A percentile compares a stretch with the other conserved stretches of the same genome.
Evolutionary conservation across 2,113 vertebrate genomes (phyloP).

Genomic region (Stegastes partitus): DNA sequence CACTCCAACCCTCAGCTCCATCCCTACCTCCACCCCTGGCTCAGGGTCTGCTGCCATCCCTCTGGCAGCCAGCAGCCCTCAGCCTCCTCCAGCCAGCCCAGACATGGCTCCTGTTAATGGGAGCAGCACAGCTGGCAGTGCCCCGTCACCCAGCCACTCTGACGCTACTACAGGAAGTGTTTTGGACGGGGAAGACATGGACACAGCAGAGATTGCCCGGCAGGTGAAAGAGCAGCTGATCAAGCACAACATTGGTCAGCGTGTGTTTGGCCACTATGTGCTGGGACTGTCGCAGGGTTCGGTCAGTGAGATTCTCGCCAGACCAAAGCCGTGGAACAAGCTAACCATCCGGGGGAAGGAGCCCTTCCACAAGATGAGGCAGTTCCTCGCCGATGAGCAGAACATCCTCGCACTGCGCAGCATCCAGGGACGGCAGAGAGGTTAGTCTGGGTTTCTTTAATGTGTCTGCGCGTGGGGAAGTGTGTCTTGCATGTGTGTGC

Average conservation of each 20-base stretch:
- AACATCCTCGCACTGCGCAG: conserved; percentile 96
- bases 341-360: conserved; percentile 97
- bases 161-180: conserved; percentile 87
- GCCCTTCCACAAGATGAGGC: conserved; percentile 99
- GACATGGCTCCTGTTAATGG: conserved; percentile 90
- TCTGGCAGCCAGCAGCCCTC: conserved; percentile 92
- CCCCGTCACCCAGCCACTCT: conserved; percentile 93
- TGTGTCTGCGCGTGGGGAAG: conserved; percentile 1
- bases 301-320: conserved; percentile 96
- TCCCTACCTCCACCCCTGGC: conserved; percentile 85
- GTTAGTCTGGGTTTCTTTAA: conserved; percentile 83
- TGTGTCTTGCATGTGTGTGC: conserved; percentile 23
- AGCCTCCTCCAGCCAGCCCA: conserved; percentile 86
- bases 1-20: conserved; percentile 79
- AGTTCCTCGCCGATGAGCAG: conserved; percentile 97
- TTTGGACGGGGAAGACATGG: conserved; percentile 95
- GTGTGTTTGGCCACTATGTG: conserved; percentile 97
- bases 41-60: conserved; percentile 93
- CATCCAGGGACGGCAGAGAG: conserved; percentile 97
- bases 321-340: conserved; percentile 98
- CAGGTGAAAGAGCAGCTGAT: conserved; percentile 98
- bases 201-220: conserved; percentile 96
- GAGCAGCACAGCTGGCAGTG: conserved; percentile 88
- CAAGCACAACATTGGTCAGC: conserved; percentile 99
- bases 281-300: conserved; percentile 97